Evolutionary conservation across 1,140 invertebrate species (phyloP), one percentile per base, ranked within the genome.

Genomic region (Pteromalus puparum): DNA sequence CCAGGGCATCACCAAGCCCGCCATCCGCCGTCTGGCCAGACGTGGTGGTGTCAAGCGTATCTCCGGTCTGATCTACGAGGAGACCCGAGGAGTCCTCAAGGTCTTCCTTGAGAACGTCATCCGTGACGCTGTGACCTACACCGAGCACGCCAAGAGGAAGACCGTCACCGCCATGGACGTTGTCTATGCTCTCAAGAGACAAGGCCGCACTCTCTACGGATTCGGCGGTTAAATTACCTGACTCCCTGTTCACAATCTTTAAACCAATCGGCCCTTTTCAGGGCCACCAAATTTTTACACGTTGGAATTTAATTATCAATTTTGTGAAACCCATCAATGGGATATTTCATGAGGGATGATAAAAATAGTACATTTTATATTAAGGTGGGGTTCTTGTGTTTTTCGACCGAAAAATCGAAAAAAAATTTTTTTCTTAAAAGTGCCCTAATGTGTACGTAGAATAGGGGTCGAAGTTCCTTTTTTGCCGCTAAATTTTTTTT

Each of bases 31-130:
- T 68, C 72, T 96, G 70, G 95, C 95, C 85, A 93, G 95, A 84
- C 93, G 95, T 89, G 96, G 95, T 87, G 95, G 95, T 87, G 95
- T 96, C 5, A 96, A 96, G 88, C 93, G 95, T 90, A 96, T 97
- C 84, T 96, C 95, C 74, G 95, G 85, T 2, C 74, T 79, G 13
- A 86, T 84, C 34, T 84, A 86, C 73, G 85, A 74, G 26, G 30
- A 74, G 21, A 74, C 73, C 13, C 73, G 34, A 42, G 73, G 73
- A 34, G 48, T 53, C 5, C 48, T 77, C 24, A 77, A 77, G 95
- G 67, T 81, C 10, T 81, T 81, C 42, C 67, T 72, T 34, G 68
- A 81, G 42, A 81, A 81, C 34, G 79, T 81, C n/a, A 81, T 81
- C 24, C 78, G 78, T 68, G 65, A 80, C 26, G 78, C 28, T 34